Base-by-base conservation (phyloP, 2,797 vertebrate genomes). In the Pogoniulus pusillus region DNA sequence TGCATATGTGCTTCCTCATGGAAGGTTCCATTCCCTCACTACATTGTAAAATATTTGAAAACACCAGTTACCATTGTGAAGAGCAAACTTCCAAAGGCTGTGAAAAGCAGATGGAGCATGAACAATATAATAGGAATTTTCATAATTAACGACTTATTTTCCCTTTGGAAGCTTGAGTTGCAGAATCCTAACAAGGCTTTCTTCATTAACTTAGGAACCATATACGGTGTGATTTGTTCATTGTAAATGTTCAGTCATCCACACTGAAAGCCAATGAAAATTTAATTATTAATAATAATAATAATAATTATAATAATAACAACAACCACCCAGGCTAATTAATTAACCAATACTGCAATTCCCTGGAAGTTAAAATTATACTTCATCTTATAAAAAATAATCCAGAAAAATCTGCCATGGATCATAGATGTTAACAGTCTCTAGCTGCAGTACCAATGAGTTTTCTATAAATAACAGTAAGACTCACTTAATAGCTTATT, bases 11-110 rank as follows among this genome's bases (percentile, higher is more conserved):
- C 9, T 53, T 77, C 65, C 45, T 74, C 75, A 77, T 3, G 4
- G 58, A 32, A 90, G n/a, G 51, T 75, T 82, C 39, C 76, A 54
- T 30, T 94, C 66, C 43, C 32, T 59, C 39, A 55, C 15, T 78
- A n/a, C 77, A 72, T 53, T 47, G 66, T 68, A 63, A 91, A 85
- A 77, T 81, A 82, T 83, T 91, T 90, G 76, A 89, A 91, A 90
- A 89, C 43, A 91, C 65, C 41, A 82, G 83, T 89, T 82, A 91
- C 8, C 34, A 75, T 83, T 81, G 17, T 73, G 73, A 87, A 81
- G 76, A 89, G 81, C 9, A 81, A 84, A 81, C 4, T 37, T 84
- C 34, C 76, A 74, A 78, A 93, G 32, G 1, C 76, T 89, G 37
- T 59, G 35, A 65, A 69, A 93, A 91, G 57, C 82, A 92, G 77